Conservation (phyloP, 2,888 invertebrate species). For the Allolobophora icterica region DNA sequence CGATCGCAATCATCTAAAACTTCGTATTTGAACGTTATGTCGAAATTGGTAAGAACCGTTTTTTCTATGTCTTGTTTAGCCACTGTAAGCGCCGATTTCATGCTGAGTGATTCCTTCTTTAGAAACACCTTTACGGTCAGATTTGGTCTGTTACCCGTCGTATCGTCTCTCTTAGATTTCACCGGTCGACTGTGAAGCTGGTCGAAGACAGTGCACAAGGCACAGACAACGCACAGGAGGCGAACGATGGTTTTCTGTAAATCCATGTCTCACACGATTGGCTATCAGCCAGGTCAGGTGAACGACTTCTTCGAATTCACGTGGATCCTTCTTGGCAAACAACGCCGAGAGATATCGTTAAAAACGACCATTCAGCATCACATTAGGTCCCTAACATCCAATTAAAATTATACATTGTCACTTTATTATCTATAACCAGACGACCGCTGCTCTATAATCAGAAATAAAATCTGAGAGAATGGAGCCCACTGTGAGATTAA, state of each 20-base stretch:
- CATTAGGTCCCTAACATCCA: too few relatives aligned
- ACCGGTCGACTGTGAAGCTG: neutral
- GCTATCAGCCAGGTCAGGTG: neutral
- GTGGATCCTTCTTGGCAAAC: neutral
- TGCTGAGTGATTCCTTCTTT: neutral
- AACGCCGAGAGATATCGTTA: neutral
- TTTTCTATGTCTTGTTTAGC: neutral
- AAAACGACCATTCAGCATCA: neutral
- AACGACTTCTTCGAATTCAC: neutral
- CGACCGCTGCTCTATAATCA: too few relatives aligned
- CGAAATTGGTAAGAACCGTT: neutral
- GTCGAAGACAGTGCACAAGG: neutral
- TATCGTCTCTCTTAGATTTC: neutral
- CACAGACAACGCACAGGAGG: neutral
- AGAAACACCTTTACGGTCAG: neutral
- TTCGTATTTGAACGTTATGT: neutral
- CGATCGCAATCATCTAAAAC: neutral
- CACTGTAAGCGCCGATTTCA: neutral
- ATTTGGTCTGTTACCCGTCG: neutral
- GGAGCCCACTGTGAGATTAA: too few relatives aligned
- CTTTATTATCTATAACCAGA: too few relatives aligned
- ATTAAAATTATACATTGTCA: too few relatives aligned
- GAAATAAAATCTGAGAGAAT: too few relatives aligned
- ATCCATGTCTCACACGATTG: neutral
- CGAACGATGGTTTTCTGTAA: neutral